Conservation (phyloP, 2,888 invertebrate species). For the Hyles lineata region DNA sequence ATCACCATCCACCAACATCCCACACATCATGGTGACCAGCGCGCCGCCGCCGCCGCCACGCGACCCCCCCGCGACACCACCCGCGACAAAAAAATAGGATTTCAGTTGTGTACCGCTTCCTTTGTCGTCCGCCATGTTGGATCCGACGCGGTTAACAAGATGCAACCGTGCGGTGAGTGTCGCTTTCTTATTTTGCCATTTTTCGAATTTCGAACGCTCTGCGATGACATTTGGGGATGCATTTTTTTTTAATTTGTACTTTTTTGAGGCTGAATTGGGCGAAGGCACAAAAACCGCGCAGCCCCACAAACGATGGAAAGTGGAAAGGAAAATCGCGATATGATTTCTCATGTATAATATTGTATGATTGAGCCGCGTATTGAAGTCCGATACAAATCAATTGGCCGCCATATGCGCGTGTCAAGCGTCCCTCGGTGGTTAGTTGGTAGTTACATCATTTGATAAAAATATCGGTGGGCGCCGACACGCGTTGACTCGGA, state of each 20-base stretch:
- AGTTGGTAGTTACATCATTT: slow-evolving; percentile 4
- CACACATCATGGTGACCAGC: background rate
- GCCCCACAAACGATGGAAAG: background rate
- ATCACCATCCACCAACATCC: slow-evolving; percentile 9
- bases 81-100: slow-evolving; percentile 11
- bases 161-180: slow-evolving; percentile 55
- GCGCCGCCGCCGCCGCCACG: background rate
- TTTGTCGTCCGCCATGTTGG: slow-evolving; percentile 67
- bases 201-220: slow-evolving; percentile 37
- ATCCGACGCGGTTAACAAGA: slow-evolving; percentile 46
- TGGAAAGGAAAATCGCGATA: background rate
- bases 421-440: slow-evolving; percentile 1
- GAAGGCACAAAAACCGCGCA: background rate
- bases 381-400: background rate
- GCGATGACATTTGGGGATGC: background rate
- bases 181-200: slow-evolving; percentile 61
- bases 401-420: slow-evolving; percentile 11
- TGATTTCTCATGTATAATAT: background rate
- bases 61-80: background rate
- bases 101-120: slow-evolving; percentile 39
- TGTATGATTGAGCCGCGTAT: background rate
- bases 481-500: background rate
- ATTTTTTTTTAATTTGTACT: slow-evolving; percentile 17
- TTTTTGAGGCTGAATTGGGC: background rate
- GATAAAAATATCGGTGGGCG: slow-evolving; percentile 19